phyloP scores from a whole-genome alignment of 2,797 vertebrate species.

The Hippocampus kuda region DNA sequence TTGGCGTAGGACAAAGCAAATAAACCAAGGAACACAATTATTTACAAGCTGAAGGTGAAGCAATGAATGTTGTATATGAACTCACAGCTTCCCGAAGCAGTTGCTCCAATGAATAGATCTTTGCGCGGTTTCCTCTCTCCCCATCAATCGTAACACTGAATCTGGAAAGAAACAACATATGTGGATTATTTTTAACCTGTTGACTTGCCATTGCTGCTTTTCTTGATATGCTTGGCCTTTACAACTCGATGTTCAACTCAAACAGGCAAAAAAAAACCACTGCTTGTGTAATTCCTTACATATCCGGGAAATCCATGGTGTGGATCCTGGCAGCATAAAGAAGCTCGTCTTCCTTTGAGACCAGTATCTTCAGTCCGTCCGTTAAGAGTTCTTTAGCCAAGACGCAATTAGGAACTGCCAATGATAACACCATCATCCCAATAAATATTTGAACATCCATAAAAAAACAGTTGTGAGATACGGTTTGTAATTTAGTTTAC shows the following conservation, averaged over 20 bases:
- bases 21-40: neutral
- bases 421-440: neutral
- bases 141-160: constrained; percentile 89
- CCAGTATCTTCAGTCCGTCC: constrained; percentile 86
- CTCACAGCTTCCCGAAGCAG: constrained; percentile 92
- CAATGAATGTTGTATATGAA: constrained; percentile 12
- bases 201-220: constrained; percentile 18
- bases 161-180: constrained; percentile 54
- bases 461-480: neutral
- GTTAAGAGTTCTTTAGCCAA: constrained; percentile 89
- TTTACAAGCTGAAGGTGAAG: constrained; percentile 1
- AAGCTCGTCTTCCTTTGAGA: constrained; percentile 96
- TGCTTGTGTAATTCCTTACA: constrained; percentile 67
- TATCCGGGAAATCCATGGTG: constrained; percentile 82
- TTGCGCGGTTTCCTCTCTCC: constrained; percentile 84
- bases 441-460: neutral
- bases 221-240: too few species aligned
- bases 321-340: constrained; percentile 88
- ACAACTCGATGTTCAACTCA: too few species aligned
- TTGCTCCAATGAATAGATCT: constrained; percentile 89
- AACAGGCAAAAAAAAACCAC: neutral
- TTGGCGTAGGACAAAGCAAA: neutral
- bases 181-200: constrained; percentile 50
- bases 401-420: constrained; percentile 80
- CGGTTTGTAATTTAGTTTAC: constrained; percentile 48